Evolutionary conservation across 37 sponge, comb jelly and placozoan genomes (phyloP), one percentile per base, ranked within the genome.

Genomic region (Petrosia ficiformis): DNA sequence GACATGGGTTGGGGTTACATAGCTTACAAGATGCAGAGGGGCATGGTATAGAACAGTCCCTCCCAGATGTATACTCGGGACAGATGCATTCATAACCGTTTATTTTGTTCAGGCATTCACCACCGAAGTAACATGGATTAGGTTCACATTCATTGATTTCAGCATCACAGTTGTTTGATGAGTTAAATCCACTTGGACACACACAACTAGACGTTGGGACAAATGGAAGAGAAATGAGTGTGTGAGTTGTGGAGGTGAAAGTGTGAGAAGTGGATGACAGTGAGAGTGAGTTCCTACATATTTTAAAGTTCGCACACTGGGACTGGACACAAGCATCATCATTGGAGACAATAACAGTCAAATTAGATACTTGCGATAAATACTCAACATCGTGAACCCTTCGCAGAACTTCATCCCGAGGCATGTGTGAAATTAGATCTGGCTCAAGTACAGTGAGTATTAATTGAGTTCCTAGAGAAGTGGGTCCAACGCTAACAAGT

Each of bases 1-100:
- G 77, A 72, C 89, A 88, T 37, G 79, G 79, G 57, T 77, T 71
- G 0, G 89, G 83, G 0, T 11, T 16, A 41, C 89, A 88, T 0
- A 68, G 74, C 3, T 77, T 36, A 67, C 89, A 88, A 8, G 83
- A 77, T 8, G 65, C 0, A 0, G 83, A 82, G 33, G 83, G 79
- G 64, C 89, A 88, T 34, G 77, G 38, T 2, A 39, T 26, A 44
- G 59, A 42, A 69, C 89, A 88, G 74, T 76, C 71, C 57, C 77
- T 76, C 22, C 83, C 89, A 35, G 43, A 11, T 10, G 79, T 77
- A 3, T 35, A 26, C 14, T 57, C 3, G 0, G 79, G 74, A 67
- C 89, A 88, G 67, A 59, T 39, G 43, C 89, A 88, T 3, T 28
- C 31, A 24, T 80, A 88, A 33, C 77, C 89, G 2, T 24, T 63